Percentiles rank a stretch among this genome's conserved stretches.
phyloP scores from a whole-genome alignment of 2,113 vertebrate species.

The Nettapus auritus region DNA sequence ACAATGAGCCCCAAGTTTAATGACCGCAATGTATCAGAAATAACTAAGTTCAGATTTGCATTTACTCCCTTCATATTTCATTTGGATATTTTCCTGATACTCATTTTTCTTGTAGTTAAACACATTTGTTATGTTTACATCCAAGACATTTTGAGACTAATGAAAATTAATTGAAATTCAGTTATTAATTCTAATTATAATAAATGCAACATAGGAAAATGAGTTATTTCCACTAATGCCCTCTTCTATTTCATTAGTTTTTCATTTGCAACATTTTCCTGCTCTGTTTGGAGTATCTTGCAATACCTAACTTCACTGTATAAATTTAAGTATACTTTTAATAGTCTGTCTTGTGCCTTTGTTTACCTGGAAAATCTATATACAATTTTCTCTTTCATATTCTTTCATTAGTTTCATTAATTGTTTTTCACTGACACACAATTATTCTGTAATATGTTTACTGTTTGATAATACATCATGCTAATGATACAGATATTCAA shows the following conservation, averaged over 20 bases:
- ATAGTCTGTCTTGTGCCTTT: neutral
- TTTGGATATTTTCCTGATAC: neutral
- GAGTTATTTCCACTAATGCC: neutral
- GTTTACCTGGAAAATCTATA: neutral
- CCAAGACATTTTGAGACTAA: neutral
- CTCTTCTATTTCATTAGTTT: slow-evolving; percentile 12
- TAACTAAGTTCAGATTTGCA: neutral
- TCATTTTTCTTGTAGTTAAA: neutral
- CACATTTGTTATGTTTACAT: neutral
- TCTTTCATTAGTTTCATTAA: neutral
- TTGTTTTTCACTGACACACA: neutral
- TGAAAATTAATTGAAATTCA: neutral
- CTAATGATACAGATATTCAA: neutral
- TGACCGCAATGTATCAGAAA: neutral
- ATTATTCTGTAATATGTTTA: neutral
- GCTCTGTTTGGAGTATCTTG: neutral
- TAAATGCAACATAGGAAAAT: neutral
- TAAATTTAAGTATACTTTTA: neutral
- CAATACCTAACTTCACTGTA: neutral
- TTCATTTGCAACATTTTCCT: neutral
- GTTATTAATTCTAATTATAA: neutral
- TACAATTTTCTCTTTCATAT: neutral
- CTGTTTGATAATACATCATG: neutral
- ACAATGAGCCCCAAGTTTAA: neutral
- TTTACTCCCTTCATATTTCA: neutral